phyloP scores from a whole-genome alignment of 2,888 invertebrate species.

The Elegia similella region DNA sequence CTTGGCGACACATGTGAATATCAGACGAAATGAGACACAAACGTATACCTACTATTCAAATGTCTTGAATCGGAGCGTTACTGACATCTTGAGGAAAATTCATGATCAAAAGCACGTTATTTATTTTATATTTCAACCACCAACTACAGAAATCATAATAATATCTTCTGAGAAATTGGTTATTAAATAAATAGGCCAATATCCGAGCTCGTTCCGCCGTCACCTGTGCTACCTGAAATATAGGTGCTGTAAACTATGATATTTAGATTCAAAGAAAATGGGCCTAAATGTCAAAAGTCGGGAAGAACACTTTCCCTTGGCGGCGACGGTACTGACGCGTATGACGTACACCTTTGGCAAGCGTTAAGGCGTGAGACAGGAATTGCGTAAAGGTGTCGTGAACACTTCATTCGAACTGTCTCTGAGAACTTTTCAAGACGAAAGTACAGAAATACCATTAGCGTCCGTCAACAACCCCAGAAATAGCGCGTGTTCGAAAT shows the following conservation, averaged over 20 bases:
- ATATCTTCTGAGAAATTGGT: conserved; percentile 21
- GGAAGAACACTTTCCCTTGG: conserved; percentile 55
- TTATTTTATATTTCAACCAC: background rate
- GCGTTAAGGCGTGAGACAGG: conserved; percentile 66
- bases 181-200: conserved; percentile 60
- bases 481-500: conserved; percentile 56
- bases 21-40: background rate
- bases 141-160: background rate
- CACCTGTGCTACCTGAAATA: conserved; percentile 39
- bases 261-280: conserved; percentile 38
- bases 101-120: background rate
- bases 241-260: conserved; percentile 22
- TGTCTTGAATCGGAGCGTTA: background rate
- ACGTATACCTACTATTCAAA: background rate
- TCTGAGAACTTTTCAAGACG: conserved; percentile 60
- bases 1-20: conserved; percentile 2
- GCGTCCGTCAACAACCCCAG: conserved; percentile 57
- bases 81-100: background rate
- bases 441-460: conserved; percentile 70
- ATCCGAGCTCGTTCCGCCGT: conserved; percentile 35
- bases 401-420: conserved; percentile 64
- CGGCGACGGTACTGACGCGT: conserved; percentile 47
- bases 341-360: conserved; percentile 72
- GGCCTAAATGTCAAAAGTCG: conserved; percentile 52
- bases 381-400: conserved; percentile 77